These are phyloP conservation scores for human (Homo sapiens) DNA, from an alignment of 2,113 vertebrate genomes.

Conservation along the genomic window DNA sequence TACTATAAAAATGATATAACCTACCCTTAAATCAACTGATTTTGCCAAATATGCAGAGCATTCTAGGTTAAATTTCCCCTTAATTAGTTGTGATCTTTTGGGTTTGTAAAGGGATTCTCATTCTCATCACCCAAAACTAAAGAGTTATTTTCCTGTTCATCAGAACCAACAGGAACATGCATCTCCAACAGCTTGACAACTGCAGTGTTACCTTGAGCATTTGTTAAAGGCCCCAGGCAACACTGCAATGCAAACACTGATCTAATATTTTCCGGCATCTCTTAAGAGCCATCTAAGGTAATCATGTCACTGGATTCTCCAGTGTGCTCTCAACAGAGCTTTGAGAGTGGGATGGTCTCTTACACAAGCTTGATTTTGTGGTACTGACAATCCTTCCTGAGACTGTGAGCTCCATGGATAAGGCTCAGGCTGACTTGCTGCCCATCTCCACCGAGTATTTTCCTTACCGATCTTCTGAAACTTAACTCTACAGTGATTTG, in stretches of 20 bases:
- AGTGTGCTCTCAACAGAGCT: background rate
- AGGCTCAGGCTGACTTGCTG: background rate
- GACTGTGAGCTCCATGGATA: background rate
- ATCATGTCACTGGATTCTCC: background rate
- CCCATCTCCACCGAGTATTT: background rate
- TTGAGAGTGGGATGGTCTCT: background rate
- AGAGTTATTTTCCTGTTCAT: slow-evolving; percentile 10
- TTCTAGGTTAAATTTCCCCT: background rate
- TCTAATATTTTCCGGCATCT: background rate
- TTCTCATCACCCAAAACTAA: background rate
- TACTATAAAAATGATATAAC: background rate
- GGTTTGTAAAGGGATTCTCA: background rate
- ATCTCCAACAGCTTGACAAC: background rate
- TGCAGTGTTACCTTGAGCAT: background rate
- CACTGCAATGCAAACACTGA: background rate
- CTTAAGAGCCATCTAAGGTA: background rate
- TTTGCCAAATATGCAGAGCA: background rate
- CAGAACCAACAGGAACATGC: background rate
- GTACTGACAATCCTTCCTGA: background rate
- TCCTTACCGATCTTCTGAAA: background rate
- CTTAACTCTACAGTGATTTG: background rate
- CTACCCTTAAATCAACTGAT: background rate
- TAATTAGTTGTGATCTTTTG: background rate
- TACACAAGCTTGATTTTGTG: background rate
- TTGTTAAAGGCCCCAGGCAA: background rate